Base-by-base conservation (phyloP, 2,797 vertebrate species). In the Pangasius djambal region DNA sequence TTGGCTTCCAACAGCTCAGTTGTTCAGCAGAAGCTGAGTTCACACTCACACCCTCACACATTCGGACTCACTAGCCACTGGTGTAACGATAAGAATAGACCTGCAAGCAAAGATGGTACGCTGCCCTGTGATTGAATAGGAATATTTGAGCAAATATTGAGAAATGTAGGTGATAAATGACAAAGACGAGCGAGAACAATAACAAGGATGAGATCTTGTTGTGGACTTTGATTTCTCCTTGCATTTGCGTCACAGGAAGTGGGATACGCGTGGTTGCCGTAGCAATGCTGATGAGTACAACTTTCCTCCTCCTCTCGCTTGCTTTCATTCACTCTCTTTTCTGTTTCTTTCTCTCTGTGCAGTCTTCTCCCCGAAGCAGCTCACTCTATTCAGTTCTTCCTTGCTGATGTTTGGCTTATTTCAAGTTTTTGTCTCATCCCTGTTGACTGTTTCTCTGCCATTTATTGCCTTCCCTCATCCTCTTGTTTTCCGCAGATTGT, bases 1-100 rank as follows among this genome's bases (percentile, higher is more conserved):
- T 83, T 25, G 63, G 91, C 89, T 89, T 94, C 89, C 91, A 93
- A 88, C 89, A 90, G 75, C 88, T 92, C 78, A 92, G 81, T 34
- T 88, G 82, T 89, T 37, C 4, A 25, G 88, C 92, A 90, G 90
- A 91, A 91, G 40, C 90, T 40, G 91, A 90, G 67, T 34, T 88
- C 55, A 67, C 89, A 55, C 74, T 52, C 12, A 28, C 40, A 6
- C 78, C 18, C 22, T 48, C 55, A 61, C 31, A 70, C 63, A 34
- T 15, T 28, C 18, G 25, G 31, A 61, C 20, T 31, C 63, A 70
- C 37, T 28, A 55, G 52, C 55, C 88, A 74, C 37, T 79, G 52
- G 37, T 50, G 55, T 63, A 15, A 18, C 22, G 79, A 72, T 85
- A 78, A 44, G 59, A 87, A 50, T 31, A 59, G 16, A 13, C 28